These are phyloP conservation scores for Cryptocheilus praepositus DNA, from an alignment of 2,888 invertebrate species.

Conservation along the genomic window DNA sequence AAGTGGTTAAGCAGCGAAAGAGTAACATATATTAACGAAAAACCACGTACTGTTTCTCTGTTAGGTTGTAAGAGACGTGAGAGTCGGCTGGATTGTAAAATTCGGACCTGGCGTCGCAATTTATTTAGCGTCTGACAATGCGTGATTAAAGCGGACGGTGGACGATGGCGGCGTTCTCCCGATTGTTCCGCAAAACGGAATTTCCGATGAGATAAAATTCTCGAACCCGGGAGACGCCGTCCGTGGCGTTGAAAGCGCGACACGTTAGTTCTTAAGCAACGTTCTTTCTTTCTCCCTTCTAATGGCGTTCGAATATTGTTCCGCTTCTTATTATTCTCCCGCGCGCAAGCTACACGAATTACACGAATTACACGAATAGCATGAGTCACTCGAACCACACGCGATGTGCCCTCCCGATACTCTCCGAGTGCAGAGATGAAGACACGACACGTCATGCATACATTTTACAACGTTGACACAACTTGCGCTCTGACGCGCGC, in stretches of 20 bases:
- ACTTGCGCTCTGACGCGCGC: too few relatives aligned
- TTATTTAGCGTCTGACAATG: background rate
- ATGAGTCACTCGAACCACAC: too few relatives aligned
- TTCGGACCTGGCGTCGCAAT: constrained; percentile 10
- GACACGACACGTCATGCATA: too few relatives aligned
- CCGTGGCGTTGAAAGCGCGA: constrained; percentile 39
- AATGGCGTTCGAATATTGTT: constrained; percentile 17
- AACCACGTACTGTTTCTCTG: constrained; percentile 49
- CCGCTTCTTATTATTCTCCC: constrained; percentile 2
- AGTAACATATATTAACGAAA: background rate
- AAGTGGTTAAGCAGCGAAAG: constrained; percentile 36
- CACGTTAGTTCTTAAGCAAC: constrained; percentile 48
- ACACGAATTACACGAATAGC: background rate
- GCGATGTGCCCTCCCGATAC: background rate
- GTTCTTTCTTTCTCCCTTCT: constrained; percentile 44
- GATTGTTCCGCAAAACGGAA: background rate
- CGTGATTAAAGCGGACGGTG: constrained; percentile 5
- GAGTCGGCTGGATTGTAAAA: constrained; percentile 26
- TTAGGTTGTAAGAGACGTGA: constrained; percentile 49
- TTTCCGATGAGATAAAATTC: too few relatives aligned
- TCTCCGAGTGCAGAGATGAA: background rate
- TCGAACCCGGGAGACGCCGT: background rate
- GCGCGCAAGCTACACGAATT: background rate
- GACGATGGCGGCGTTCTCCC: constrained; percentile 28
- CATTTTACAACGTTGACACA: too few relatives aligned